Percentiles rank a stretch among this genome's conserved stretches.
Conservation (phyloP, 2,113 vertebrate genomes). For the Zosterops pallidus region DNA sequence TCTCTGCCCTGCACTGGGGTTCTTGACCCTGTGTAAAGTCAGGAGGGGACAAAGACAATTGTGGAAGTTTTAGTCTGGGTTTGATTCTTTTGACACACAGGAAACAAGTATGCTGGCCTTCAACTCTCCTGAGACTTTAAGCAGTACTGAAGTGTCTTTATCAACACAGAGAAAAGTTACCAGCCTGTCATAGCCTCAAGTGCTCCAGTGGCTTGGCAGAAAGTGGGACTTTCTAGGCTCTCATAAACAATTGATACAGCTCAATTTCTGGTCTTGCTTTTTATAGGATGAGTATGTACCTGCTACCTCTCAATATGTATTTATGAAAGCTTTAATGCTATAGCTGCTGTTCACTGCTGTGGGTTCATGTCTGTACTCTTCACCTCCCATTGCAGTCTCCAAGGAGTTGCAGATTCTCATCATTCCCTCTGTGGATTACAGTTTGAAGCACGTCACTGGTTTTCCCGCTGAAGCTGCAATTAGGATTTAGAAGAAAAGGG, state of each 20-base stretch:
- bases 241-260: background rate
- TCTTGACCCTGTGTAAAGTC: background rate
- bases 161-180: background rate
- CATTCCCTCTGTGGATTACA: background rate
- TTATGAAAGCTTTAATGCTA: background rate
- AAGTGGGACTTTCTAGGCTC: background rate
- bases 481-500: background rate
- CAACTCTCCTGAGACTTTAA: background rate
- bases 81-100: background rate
- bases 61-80: background rate
- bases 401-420: background rate
- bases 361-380: background rate
- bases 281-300: background rate
- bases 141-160: background rate
- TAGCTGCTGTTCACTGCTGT: background rate
- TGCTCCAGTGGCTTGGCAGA: background rate
- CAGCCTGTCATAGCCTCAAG: background rate
- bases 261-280: background rate
- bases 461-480: background rate
- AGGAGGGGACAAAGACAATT: background rate
- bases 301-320: background rate
- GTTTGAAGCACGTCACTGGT: background rate
- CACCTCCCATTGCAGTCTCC: background rate
- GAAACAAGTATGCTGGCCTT: background rate
- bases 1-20: background rate